Evolutionary conservation across 2,888 invertebrate species (phyloP), one percentile per base, ranked within the genome.

Genomic region (Dasypolia templi): DNA sequence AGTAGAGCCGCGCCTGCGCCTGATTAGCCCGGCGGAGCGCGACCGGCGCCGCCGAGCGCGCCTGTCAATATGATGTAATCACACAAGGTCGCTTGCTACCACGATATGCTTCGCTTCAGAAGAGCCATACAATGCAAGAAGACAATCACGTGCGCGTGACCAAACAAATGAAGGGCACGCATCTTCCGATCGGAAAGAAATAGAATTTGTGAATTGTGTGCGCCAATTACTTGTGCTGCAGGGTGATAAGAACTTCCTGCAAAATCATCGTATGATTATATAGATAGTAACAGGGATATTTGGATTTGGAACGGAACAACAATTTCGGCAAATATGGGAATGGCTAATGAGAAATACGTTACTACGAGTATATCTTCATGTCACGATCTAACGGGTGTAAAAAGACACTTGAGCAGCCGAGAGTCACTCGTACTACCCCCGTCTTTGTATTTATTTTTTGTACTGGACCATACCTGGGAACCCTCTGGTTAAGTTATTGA

Each of bases 51-150:
- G 89, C 72, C 89, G 84, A 87, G 77, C 81, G 83, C 84, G 86
- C 84, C 84, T 80, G 86, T 79, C 84, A 77, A 75, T 86, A 83
- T 91, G 90, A 91, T 89, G 92, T 91, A 92, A 92, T 86, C 86
- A 81, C 88, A 86, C 92, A 92, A 92, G 92, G 92, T 90, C 92
- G 91, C 68, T 83, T 75, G 85, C 70, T 65, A 46, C 76, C 76
- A 72, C 81, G 71, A 72, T 68, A 62, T 59, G 65, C 51, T 58
- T 64, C 61, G 53, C 39, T 62, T 26, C 76, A 88, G 85, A 84
- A 88, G 85, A 83, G 58, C 79, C 72, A 76, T 51, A 39, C 26
- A 62, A 67, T 55, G 17, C 32, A 42, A 58, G 35, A 44, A 74
- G 53, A 67, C 65, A 51, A 39, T 56, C 66, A 64, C 78, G 35